These are phyloP conservation scores for Xiphorhynchus erythropygius DNA, from an alignment of 2,797 vertebrate species.

Conservation along the genomic window DNA sequence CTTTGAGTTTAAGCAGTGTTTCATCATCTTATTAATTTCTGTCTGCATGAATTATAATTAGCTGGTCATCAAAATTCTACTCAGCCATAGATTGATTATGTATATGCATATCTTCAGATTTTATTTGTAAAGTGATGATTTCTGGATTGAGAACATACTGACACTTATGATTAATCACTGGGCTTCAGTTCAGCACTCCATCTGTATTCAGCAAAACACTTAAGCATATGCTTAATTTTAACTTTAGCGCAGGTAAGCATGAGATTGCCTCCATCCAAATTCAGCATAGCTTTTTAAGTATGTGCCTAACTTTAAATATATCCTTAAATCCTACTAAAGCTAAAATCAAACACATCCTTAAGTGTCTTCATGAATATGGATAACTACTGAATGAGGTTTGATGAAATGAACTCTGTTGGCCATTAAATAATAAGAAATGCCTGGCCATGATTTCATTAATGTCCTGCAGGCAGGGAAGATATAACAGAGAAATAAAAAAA, in stretches of 20 bases:
- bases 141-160: constrained; percentile 59
- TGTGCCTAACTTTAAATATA: constrained; percentile 32
- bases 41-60: constrained; percentile 16
- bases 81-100: constrained; percentile 53
- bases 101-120: constrained; percentile 51
- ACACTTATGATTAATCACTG: constrained; percentile 59
- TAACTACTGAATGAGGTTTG: neutral
- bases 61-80: constrained; percentile 58
- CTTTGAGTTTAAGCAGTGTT: neutral
- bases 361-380: constrained; percentile 42
- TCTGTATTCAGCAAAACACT: constrained; percentile 54
- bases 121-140: constrained; percentile 64
- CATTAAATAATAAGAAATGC: neutral
- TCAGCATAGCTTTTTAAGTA: constrained; percentile 36
- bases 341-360: constrained; percentile 38
- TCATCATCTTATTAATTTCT: neutral
- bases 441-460: neutral
- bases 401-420: constrained; percentile 12
- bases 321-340: constrained; percentile 31
- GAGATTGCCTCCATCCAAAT: constrained; percentile 16
- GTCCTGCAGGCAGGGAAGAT: neutral
- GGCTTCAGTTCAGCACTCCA: constrained; percentile 47
- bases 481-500: neutral
- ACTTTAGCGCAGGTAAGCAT: constrained; percentile 52
- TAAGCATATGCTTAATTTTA: constrained; percentile 55